Base-by-base conservation (phyloP, 2,797 vertebrate species). In the Acipenser ruthenus region DNA sequence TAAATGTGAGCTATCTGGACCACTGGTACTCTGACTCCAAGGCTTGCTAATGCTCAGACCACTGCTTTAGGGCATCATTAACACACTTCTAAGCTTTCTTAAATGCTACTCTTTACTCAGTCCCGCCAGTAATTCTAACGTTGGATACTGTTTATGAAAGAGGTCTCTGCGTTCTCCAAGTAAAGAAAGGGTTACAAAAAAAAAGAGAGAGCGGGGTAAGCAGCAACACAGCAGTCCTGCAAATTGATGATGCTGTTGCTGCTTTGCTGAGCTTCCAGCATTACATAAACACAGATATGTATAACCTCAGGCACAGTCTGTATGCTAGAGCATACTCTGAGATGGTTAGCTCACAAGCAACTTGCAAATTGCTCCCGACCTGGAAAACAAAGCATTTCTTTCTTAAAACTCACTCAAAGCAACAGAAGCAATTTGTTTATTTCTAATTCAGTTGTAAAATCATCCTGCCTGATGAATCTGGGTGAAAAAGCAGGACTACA, bases 271-370 rank as follows among this genome's bases (percentile, higher is more conserved):
- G 64, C 69, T 69, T 66, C 55, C 5, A 66, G 51, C 70, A 61
- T 78, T 79, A 74, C 70, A 72, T 77, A 82, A 84, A 74, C 51
- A 60, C 72, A 70, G 10, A 63, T 53, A 75, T 70, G 71, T 55
- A 50, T 69, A 70, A 72, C 73, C 65, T 12, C 69, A 50, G 76
- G 74, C 73, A 63, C n/a, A 51, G 63, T 65, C 65, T 70, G 70
- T 69, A 66, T 71, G 70, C 49, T 47, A 51, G 68, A 70, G 65
- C 47, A 64, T 37, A 56, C 59, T 75, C 69, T 11, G 63, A 55
- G 70, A 72, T 69, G 70, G 65, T 70, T 63, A 66, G 58, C 68
- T 69, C 18, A 11, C 37, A 48, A 66, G 68, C 67, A 48, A 37
- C 4, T 37, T 37, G 4, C 37, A 37, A 74, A 71, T 52, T 70